Evolutionary conservation across 2,888 invertebrate species (phyloP).

Genomic region (Xestoiulus laeticollis): DNA sequence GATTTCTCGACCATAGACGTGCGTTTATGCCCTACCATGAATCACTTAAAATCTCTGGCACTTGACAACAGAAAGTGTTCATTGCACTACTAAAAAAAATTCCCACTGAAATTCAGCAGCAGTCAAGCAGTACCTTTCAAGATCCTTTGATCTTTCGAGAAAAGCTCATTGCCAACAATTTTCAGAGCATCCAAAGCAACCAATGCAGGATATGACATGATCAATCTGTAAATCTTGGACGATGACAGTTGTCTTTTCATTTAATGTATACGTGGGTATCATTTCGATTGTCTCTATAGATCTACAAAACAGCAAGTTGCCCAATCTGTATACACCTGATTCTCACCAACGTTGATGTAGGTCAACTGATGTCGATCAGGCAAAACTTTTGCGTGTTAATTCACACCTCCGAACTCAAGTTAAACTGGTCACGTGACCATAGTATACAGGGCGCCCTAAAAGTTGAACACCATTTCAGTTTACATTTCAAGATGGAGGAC

Average conservation of each 20-base stretch:
- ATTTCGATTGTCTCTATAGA: too few relatives aligned
- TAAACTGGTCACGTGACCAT: too few relatives aligned
- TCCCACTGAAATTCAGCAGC: not conserved
- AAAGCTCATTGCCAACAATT: not conserved
- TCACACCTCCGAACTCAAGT: too few relatives aligned
- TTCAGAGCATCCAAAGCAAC: not conserved
- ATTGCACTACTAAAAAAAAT: not conserved
- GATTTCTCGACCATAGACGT: not conserved
- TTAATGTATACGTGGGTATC: too few relatives aligned
- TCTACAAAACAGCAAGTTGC: too few relatives aligned
- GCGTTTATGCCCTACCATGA: not conserved
- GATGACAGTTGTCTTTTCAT: not conserved
- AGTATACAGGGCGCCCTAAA: too few relatives aligned
- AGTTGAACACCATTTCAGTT: too few relatives aligned
- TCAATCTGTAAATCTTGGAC: not conserved
- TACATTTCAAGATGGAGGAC: too few relatives aligned
- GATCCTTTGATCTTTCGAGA: not conserved
- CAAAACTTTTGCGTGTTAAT: too few relatives aligned
- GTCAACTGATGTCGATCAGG: too few relatives aligned
- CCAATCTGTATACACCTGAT: too few relatives aligned
- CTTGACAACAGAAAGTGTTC: not conserved
- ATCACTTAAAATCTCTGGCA: slow-evolving; percentile 34
- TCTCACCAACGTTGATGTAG: too few relatives aligned
- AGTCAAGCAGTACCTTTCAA: not conserved
- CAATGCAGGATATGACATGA: not conserved